Evolutionary conservation across 1,140 invertebrate species (phyloP).

Genomic region (Lepidurus apus): DNA sequence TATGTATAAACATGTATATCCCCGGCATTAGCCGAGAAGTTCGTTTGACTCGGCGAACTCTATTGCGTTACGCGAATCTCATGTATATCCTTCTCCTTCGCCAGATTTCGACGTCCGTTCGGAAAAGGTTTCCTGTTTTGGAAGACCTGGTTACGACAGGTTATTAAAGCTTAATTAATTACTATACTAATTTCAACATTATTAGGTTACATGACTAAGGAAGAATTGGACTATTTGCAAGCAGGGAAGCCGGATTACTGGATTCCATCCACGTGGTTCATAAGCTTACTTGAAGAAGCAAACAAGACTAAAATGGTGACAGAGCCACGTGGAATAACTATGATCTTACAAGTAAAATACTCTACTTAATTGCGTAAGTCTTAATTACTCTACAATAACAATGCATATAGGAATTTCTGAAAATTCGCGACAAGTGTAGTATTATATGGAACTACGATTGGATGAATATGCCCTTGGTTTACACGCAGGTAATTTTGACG

Average conservation of each 20-base stretch:
- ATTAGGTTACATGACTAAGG: slow-evolving; percentile 58
- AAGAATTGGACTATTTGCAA: slow-evolving; percentile 55
- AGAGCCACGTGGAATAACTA: slow-evolving; percentile 61
- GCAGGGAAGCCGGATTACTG: slow-evolving; percentile 57
- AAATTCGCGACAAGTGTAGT: slow-evolving; percentile 61
- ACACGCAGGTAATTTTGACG: slow-evolving; percentile 75
- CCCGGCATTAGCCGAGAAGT: slow-evolving; percentile 56
- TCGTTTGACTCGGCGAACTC: slow-evolving; percentile 55
- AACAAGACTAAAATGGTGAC: slow-evolving; percentile 48
- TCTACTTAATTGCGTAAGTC: too few relatives aligned
- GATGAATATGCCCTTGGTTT: slow-evolving; percentile 93
- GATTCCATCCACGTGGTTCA: slow-evolving; percentile 64
- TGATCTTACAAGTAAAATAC: slow-evolving; percentile 43
- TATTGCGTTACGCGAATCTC: slow-evolving; percentile 63
- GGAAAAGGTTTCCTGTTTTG: slow-evolving; percentile 66
- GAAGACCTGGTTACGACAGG: slow-evolving; percentile 69
- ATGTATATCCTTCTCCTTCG: slow-evolving; percentile 59
- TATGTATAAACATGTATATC: slow-evolving; percentile 57
- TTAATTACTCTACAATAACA: slow-evolving; percentile 38
- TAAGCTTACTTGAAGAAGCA: slow-evolving; percentile 48
- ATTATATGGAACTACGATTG: slow-evolving; percentile 84
- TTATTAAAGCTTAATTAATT: slow-evolving; percentile 39
- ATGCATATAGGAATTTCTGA: slow-evolving; percentile 57
- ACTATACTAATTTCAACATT: background rate
- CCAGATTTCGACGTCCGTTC: slow-evolving; percentile 65